Base-by-base conservation (phyloP, 2,888 invertebrate species). In the Ecliptopera silaceata region DNA sequence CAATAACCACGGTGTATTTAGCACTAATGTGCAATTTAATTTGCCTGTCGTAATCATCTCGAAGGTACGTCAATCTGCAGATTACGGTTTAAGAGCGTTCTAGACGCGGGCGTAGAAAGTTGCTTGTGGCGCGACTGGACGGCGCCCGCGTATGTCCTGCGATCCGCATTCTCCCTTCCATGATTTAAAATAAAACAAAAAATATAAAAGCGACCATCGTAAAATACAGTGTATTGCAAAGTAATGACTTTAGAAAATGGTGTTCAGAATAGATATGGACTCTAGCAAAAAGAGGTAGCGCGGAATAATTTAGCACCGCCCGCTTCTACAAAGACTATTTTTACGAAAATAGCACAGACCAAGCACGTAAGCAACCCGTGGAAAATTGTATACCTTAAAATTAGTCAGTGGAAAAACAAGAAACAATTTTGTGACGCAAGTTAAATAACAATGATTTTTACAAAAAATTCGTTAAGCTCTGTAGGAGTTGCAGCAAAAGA, bases 61-160 rank as follows among this genome's bases (percentile, higher is more conserved):
- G 70, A 76, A 77, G 85, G 86, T 86, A 82, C 86, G 88, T 89
- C 90, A 89, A 89, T 88, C 88, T 80, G 80, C 81, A 82, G 89
- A 90, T 90, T 90, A 88, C 88, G 76, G 89, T 87, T 86, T 88
- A 88, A 87, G 82, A 86, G 79, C 79, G 86, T 79, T 91, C 86
- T 90, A 90, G 88, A 90, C 88, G 83, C 81, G 77, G 82, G 75
- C 80, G 91, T 91, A 91, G 91, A 91, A 91, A 91, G 91, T 90
- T 88, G 88, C 79, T 88, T 82, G 89, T 74, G 90, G 82, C 90
- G 90, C 90, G 90, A 88, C 91, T 83, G 72, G 63, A 69, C 79
- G 91, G 91, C 91, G 91, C 91, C 91, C 80, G 79, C 73, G 76
- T 71, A 74, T 81, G 88, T 91, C 91, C 91, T 89, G 90, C 86